Base-by-base conservation (phyloP, 2,113 vertebrate species). In the Sebastes fasciatus region DNA sequence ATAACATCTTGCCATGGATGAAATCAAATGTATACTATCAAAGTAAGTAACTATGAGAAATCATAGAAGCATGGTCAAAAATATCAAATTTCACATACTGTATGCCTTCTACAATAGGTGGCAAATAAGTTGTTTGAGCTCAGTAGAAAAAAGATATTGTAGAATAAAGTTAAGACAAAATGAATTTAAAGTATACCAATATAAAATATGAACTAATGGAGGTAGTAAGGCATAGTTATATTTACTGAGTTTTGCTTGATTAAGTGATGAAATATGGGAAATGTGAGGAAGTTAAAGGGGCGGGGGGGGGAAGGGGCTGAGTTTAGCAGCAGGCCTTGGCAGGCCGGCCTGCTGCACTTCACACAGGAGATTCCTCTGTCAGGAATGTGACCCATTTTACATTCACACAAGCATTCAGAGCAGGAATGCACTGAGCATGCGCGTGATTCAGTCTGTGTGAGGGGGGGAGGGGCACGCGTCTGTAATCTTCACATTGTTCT, bases 321-420 rank as follows among this genome's bases (percentile, higher is more conserved):
- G 79, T 79, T 83, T 80, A 68, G 65, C 78, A 91, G 87, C 89
- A 94, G 91, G 94, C 90, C 93, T 89, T 89, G 86, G 92, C 93
- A 95, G 83, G 93, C 82, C 86, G 58, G 82, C 68, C 82, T 82
- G 76, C 89, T 84, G 73, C 81, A 74, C 78, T 84, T 93, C 86
- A 92, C 76, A 93, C 86, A 91, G 90, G 87, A 94, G 93, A 94
- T 91, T 91, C 91, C 89, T 92, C 80, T n/a, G 84, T 86, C 65
- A 93, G 88, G 92, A 95, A 94, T 93, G 90, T 94, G 94, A 96
- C 94, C 94, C 90, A 94, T 86, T 95, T 95, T 94, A 88, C 91
- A 94, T 86, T 90, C 88, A 89, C 82, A 94, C 79, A 77, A 92
- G 83, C 86, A 79, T 91, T 90, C 72, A 60, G 81, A 90, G 88